Percentiles rank a stretch among this genome's conserved stretches.
Conservation (phyloP, 2,113 vertebrate species). For the Percopsis transmontana region DNA sequence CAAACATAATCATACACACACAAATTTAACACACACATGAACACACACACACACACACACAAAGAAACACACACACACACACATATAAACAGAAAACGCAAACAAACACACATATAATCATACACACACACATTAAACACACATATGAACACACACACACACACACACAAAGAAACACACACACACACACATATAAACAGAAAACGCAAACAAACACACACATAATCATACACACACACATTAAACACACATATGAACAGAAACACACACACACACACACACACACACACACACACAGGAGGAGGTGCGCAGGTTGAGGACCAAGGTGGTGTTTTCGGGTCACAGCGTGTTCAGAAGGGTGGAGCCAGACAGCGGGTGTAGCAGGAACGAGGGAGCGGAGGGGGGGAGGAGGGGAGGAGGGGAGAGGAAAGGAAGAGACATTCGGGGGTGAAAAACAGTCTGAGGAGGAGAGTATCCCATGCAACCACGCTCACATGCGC, state of each 20-base stretch:
- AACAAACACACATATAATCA: too few relatives aligned
- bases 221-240: too few relatives aligned
- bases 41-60: slow-evolving; percentile 26
- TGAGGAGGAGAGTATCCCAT: not conserved
- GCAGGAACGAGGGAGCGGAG: not conserved
- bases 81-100: slow-evolving; percentile 22
- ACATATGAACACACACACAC: too few relatives aligned
- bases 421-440: slow-evolving; percentile 14
- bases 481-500: too few relatives aligned
- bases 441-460: slow-evolving; percentile 1
- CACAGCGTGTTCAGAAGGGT: too few relatives aligned
- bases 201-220: too few relatives aligned
- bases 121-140: too few relatives aligned
- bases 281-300: not conserved
- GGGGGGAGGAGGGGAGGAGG: not conserved
- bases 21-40: slow-evolving; percentile 38
- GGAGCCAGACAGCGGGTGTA: too few relatives aligned
- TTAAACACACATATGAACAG: not conserved
- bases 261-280: not conserved
- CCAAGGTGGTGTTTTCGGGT: too few relatives aligned
- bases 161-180: too few relatives aligned
- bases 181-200: too few relatives aligned
- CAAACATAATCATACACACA: slow-evolving; percentile 39
- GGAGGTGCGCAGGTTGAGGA: not conserved
- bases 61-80: not conserved